These are phyloP conservation scores for Epistrophe grossulariae DNA, from an alignment of 2,888 invertebrate species.

Conservation along the genomic window DNA sequence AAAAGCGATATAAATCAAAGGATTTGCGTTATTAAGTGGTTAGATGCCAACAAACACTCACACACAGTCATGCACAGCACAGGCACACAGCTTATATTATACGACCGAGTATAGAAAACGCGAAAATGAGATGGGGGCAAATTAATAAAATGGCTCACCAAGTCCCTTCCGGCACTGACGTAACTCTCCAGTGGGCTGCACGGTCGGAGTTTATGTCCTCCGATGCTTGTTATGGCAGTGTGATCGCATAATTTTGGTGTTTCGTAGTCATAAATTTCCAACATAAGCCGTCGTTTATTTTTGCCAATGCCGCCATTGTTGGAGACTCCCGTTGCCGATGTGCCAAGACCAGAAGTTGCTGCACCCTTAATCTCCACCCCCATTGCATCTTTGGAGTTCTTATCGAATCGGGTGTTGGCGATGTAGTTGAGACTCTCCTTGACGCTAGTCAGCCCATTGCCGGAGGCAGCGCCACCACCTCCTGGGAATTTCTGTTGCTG, in stretches of 20 bases:
- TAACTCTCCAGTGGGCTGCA: conserved; percentile 93
- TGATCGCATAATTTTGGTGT: conserved; percentile 93
- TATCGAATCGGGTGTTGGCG: conserved; percentile 78
- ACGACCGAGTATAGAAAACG: conserved; percentile 1
- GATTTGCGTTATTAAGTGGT: conserved; percentile 75
- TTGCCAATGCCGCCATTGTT: conserved; percentile 77
- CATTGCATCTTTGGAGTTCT: conserved; percentile 75
- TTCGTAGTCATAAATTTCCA: conserved; percentile 90
- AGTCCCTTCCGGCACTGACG: conserved; percentile 85
- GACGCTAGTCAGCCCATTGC: conserved; percentile 79
- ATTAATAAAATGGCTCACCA: conserved; percentile 81
- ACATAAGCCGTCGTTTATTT: conserved; percentile 85
- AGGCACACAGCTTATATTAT: too few relatives aligned
- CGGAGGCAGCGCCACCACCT: conserved; percentile 68
- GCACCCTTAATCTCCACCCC: conserved; percentile 63
- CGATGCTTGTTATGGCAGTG: conserved; percentile 85
- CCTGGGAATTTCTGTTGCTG: conserved; percentile 77
- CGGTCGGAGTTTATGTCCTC: conserved; percentile 86
- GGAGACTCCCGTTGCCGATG: conserved; percentile 62
- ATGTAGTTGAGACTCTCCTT: conserved; percentile 83
- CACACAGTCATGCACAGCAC: conserved; percentile 22
- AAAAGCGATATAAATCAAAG: conserved; percentile 74
- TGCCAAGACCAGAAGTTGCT: conserved; percentile 55
- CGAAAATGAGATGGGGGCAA: conserved; percentile 17
- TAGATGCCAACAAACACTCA: conserved; percentile 69